Conservation (phyloP, 2,888 invertebrate species). For the Hypena proboscidalis region DNA sequence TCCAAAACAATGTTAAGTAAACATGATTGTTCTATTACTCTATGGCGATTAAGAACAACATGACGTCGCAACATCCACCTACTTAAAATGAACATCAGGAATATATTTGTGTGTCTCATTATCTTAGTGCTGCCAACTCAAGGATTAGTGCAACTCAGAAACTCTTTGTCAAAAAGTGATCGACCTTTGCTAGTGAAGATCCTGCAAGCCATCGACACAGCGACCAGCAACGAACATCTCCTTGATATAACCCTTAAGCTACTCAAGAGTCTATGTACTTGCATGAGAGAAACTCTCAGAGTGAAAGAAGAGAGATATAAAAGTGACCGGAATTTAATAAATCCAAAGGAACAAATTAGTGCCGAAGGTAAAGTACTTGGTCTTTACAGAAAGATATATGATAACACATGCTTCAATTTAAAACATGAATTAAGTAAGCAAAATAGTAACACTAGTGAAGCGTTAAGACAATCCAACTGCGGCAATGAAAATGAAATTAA, state of each 20-base stretch:
- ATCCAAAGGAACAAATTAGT: constrained; percentile 28
- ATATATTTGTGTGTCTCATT: constrained; percentile 35
- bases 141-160: constrained; percentile 41
- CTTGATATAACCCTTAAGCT: constrained; percentile 64
- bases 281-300: constrained; percentile 63
- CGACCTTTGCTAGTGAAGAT: constrained; percentile 61
- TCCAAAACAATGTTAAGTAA: constrained; percentile 63
- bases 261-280: constrained; percentile 68
- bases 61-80: constrained; percentile 53
- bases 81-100: constrained; percentile 60
- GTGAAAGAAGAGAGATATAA: constrained; percentile 48
- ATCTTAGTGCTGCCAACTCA: constrained; percentile 32
- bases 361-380: constrained; percentile 47
- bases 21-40: constrained; percentile 57
- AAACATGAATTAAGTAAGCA: constrained; percentile 49
- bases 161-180: constrained; percentile 43
- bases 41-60: constrained; percentile 46
- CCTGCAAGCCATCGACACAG: constrained; percentile 63
- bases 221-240: constrained; percentile 61
- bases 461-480: constrained; percentile 36
- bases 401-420: constrained; percentile 64
- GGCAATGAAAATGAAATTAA: constrained; percentile 23
- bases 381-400: constrained; percentile 65
- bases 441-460: constrained; percentile 40
- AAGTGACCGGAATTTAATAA: constrained; percentile 40